These are phyloP conservation scores for Helicolenus hilgendorfi DNA, from an alignment of 2,797 vertebrate genomes.

Conservation along the genomic window DNA sequence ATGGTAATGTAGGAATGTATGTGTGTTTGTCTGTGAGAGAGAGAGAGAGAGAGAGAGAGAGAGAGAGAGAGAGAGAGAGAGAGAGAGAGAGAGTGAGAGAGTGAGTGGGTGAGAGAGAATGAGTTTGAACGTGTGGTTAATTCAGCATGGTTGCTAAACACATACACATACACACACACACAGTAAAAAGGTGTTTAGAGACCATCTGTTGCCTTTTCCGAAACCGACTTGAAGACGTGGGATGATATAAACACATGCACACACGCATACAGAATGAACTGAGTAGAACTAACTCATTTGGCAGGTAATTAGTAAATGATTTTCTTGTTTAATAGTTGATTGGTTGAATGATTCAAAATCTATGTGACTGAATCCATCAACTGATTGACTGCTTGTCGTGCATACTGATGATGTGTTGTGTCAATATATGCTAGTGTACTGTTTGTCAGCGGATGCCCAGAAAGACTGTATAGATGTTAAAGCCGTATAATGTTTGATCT, in stretches of 20 bases:
- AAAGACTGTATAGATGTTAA: too few species aligned
- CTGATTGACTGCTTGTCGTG: too few species aligned
- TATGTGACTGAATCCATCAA: too few species aligned
- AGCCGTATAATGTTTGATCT: neutral
- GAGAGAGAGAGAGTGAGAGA: neutral
- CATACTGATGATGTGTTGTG: too few species aligned
- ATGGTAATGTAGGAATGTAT: neutral
- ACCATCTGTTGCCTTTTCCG: constrained; percentile 31
- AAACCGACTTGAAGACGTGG: constrained; percentile 18
- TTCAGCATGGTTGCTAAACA: too few species aligned
- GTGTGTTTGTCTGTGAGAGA: neutral
- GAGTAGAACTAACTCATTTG: too few species aligned
- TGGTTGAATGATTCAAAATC: too few species aligned
- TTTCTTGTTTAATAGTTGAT: too few species aligned
- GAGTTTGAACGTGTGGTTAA: neutral
- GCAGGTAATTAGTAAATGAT: too few species aligned
- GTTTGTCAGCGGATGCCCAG: too few species aligned
- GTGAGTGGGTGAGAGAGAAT: neutral
- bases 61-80: neutral
- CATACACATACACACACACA: too few species aligned
- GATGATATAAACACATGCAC: neutral
- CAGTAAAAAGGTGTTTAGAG: neutral
- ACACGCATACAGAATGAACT: neutral
- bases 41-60: neutral
- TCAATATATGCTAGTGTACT: too few species aligned